Evolutionary conservation across 2,113 vertebrate species (phyloP).

Genomic region (Pan paniscus): DNA sequence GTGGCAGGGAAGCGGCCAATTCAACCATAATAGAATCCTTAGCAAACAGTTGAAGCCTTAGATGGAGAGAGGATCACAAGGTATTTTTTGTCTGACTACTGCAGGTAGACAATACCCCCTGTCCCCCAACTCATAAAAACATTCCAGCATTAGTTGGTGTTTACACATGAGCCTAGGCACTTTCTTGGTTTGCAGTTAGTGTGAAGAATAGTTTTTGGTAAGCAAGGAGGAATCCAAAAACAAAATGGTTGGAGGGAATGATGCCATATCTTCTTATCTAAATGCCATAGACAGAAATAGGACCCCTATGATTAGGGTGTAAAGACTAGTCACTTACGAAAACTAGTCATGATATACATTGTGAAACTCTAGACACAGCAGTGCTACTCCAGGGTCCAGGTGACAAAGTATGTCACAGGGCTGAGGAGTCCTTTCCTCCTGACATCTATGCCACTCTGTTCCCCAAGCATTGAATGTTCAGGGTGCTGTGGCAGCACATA

Average conservation of each 20-base stretch:
- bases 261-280: neutral
- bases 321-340: neutral
- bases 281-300: neutral
- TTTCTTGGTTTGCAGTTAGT: neutral
- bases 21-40: neutral
- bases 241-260: neutral
- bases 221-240: neutral
- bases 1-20: neutral
- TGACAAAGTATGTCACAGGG: neutral
- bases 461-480: neutral
- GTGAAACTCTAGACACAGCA: neutral
- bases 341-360: neutral
- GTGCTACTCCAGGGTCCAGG: neutral
- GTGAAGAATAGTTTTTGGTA: neutral
- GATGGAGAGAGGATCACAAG: neutral
- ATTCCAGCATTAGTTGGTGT: neutral
- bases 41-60: neutral
- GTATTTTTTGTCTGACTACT: neutral
- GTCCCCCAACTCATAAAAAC: neutral
- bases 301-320: neutral
- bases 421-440: neutral
- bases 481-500: rapidly evolving
- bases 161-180: neutral
- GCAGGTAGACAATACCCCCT: neutral
- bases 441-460: neutral